Conservation (phyloP, 2,797 vertebrate species). For the Bovichtus variegatus region DNA sequence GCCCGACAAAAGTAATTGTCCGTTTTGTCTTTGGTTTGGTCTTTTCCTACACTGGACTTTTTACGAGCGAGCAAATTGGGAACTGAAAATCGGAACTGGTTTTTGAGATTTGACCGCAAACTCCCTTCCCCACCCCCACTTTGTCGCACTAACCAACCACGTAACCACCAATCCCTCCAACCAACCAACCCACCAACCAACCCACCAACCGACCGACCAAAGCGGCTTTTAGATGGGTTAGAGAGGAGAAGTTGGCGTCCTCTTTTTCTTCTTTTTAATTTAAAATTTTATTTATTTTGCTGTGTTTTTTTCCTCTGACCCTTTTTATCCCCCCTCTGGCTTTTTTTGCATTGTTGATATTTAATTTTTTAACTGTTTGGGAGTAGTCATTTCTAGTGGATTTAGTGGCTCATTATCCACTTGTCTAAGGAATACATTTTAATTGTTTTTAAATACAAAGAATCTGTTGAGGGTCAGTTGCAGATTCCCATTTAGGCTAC, state of each 20-base stretch:
- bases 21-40: conserved; percentile 87
- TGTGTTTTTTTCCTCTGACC: conserved; percentile 77
- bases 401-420: conserved; percentile 78
- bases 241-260: conserved; percentile 83
- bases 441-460: conserved; percentile 85
- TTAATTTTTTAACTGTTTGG: conserved; percentile 82
- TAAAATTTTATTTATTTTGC: conserved; percentile 73
- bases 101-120: conserved; percentile 75
- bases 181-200: conserved; percentile 26
- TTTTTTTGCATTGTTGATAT: conserved; percentile 85
- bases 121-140: conserved; percentile 52
- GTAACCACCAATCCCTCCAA: conserved; percentile 36
- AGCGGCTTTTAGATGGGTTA: conserved; percentile 85
- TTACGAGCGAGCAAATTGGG: conserved; percentile 74
- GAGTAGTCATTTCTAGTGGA: conserved; percentile 74
- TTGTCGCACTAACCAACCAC: conserved; percentile 38
- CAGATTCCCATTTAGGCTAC: conserved; percentile 99
- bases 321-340: conserved; percentile 70
- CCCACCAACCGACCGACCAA: conserved; percentile 50
- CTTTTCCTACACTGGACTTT: conserved; percentile 88
- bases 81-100: conserved; percentile 79
- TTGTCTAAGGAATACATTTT: conserved; percentile 83
- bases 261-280: conserved; percentile 57
- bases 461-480: conserved; percentile 94
- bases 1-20: conserved; percentile 99